phyloP scores from a whole-genome alignment of 2,797 vertebrate species.

The Typhlichthys subterraneus region DNA sequence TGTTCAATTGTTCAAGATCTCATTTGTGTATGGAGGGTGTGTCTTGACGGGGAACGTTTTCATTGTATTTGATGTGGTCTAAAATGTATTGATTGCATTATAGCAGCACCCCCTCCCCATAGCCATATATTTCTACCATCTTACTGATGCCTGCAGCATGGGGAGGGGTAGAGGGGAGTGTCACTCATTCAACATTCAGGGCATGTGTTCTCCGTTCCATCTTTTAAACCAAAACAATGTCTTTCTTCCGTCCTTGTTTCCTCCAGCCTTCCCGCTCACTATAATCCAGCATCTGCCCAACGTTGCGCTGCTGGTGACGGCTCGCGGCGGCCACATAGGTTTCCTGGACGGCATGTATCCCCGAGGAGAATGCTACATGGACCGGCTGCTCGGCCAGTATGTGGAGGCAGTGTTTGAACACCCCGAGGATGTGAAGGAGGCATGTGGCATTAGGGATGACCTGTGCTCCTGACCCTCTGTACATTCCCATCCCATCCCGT shows the following conservation, averaged over 20 bases:
- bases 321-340: slow-evolving; percentile 82
- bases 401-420: slow-evolving; percentile 78
- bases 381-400: slow-evolving; percentile 80
- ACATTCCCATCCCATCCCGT: too few relatives aligned
- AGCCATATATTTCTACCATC: too few relatives aligned
- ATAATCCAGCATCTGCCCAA: slow-evolving; percentile 64
- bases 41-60: not conserved
- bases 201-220: too few relatives aligned
- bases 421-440: slow-evolving; percentile 59
- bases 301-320: slow-evolving; percentile 79
- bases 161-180: too few relatives aligned
- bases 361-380: slow-evolving; percentile 75
- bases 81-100: not conserved
- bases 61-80: not conserved
- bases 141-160: too few relatives aligned
- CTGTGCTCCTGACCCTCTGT: slow-evolving; percentile 9
- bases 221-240: too few relatives aligned
- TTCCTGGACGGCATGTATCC: slow-evolving; percentile 86
- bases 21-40: too few relatives aligned
- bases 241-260: not conserved
- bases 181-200: not conserved
- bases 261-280: slow-evolving; percentile 77
- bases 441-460: slow-evolving; percentile 56
- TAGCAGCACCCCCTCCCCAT: too few relatives aligned
- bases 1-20: too few relatives aligned